phyloP scores from a whole-genome alignment of 2,888 invertebrate genomes.

The Luperina testacea region DNA sequence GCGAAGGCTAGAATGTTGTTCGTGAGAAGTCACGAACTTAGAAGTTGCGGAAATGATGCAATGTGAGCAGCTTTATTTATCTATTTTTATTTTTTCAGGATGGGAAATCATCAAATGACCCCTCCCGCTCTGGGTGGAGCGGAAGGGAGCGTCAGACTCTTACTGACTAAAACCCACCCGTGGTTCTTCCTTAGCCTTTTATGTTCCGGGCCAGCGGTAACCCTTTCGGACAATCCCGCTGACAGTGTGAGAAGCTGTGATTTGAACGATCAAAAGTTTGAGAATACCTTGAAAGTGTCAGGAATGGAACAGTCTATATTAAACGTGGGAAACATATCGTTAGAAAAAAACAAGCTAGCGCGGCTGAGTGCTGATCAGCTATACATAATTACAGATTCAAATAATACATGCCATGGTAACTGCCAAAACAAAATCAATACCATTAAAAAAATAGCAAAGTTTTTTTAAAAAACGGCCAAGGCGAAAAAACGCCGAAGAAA shows the following conservation, averaged over 20 bases:
- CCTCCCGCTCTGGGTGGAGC: too few species aligned
- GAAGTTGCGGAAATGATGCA: background rate
- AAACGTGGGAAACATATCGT: background rate
- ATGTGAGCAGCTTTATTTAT: too few species aligned
- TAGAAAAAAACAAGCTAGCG: background rate
- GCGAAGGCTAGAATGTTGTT: conserved; percentile 18
- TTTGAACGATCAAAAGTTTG: background rate
- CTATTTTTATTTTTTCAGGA: too few species aligned
- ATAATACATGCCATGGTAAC: background rate
- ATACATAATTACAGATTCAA: background rate
- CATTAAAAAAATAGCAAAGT: background rate
- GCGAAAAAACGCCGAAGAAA: too few species aligned
- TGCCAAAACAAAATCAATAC: background rate
- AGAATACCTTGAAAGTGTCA: background rate
- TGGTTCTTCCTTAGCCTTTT: too few species aligned
- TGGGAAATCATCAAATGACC: too few species aligned
- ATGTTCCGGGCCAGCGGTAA: too few species aligned
- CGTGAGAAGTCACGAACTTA: conserved; percentile 18
- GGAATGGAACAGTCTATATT: background rate
- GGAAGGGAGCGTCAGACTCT: too few species aligned
- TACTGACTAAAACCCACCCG: too few species aligned
- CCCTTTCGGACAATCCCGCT: too few species aligned
- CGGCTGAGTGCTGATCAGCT: background rate
- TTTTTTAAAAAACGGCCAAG: too few species aligned
- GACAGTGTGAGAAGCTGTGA: background rate